These are phyloP conservation scores for Cataglyphis livida DNA, from an alignment of 2,888 invertebrate species.

Conservation along the genomic window DNA sequence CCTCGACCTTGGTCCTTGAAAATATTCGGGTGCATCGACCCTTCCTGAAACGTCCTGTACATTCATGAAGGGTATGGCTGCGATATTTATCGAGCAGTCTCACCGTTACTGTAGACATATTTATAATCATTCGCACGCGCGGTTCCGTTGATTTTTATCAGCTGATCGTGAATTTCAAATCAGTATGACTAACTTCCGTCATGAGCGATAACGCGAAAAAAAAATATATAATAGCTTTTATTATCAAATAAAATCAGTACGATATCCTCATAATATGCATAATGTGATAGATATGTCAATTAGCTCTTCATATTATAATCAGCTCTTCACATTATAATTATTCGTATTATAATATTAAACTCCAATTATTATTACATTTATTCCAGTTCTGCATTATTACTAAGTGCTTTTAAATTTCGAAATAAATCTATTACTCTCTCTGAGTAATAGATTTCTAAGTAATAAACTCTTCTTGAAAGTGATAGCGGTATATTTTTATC, in stretches of 20 bases:
- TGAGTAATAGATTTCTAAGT: background rate
- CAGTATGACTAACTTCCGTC: background rate
- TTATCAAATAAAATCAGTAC: background rate
- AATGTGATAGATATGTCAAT: constrained; percentile 1
- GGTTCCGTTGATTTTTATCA: constrained; percentile 31
- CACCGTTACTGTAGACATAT: constrained; percentile 50
- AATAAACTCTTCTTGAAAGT: background rate
- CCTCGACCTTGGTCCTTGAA: constrained; percentile 83
- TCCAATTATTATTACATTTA: constrained; percentile 6
- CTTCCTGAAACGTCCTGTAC: constrained; percentile 56
- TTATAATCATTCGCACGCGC: constrained; percentile 23
- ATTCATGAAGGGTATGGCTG: constrained; percentile 10
- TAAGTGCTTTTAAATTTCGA: background rate
- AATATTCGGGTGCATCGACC: constrained; percentile 70
- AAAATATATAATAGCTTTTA: background rate
- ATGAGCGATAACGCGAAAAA: background rate
- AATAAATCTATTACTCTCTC: background rate
- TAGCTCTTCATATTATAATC: background rate
- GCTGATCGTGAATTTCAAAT: constrained; percentile 27
- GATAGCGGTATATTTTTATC: background rate
- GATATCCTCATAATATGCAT: background rate
- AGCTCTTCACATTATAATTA: constrained; percentile 9
- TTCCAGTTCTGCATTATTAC: background rate
- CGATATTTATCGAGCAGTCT: constrained; percentile 62
- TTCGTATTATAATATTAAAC: background rate